Percentiles rank a stretch among this genome's conserved stretches.
These are phyloP conservation scores for Lepisosteus oculatus DNA, from an alignment of 2,113 vertebrate species.

Conservation along the genomic window DNA sequence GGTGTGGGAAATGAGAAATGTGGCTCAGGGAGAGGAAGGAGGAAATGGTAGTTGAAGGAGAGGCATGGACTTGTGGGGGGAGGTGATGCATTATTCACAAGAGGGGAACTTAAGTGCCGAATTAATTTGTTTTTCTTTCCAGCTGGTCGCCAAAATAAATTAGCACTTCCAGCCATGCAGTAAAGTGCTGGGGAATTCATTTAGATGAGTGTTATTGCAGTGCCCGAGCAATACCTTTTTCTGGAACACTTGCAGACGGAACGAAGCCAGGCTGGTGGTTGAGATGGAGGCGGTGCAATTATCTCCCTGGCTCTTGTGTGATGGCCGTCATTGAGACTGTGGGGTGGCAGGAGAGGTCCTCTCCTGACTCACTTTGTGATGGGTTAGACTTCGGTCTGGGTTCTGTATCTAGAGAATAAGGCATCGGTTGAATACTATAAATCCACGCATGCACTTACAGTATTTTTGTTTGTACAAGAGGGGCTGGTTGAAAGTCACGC, in stretches of 20 bases:
- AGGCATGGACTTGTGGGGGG: conserved; percentile 18
- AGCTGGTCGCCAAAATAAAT: conserved; percentile 86
- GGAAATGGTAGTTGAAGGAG: background rate
- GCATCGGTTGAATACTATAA: background rate
- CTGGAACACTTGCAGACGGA: conserved; percentile 12
- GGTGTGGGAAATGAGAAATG: conserved; percentile 2
- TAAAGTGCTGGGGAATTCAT: conserved; percentile 86
- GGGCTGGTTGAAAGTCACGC: too few relatives aligned
- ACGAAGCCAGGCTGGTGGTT: conserved; percentile 45
- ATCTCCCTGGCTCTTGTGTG: conserved; percentile 52
- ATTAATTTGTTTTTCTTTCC: conserved; percentile 83
- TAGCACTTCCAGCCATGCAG: conserved; percentile 79
- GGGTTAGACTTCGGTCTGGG: background rate
- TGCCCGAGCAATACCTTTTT: conserved; percentile 50
- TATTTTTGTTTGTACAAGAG: too few relatives aligned
- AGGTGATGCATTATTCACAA: conserved; percentile 82
- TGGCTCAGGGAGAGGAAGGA: conserved; percentile 5
- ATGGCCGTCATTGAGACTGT: conserved; percentile 55
- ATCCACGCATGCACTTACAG: too few relatives aligned
- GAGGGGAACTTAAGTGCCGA: conserved; percentile 74
- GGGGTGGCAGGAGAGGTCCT: conserved; percentile 38
- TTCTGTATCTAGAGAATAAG: background rate
- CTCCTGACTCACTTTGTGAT: conserved; percentile 10
- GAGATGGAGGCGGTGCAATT: conserved; percentile 57
- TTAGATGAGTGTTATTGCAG: conserved; percentile 80